Evolutionary conservation across 2,113 vertebrate species (phyloP).

Genomic region (Helogale parvula): DNA sequence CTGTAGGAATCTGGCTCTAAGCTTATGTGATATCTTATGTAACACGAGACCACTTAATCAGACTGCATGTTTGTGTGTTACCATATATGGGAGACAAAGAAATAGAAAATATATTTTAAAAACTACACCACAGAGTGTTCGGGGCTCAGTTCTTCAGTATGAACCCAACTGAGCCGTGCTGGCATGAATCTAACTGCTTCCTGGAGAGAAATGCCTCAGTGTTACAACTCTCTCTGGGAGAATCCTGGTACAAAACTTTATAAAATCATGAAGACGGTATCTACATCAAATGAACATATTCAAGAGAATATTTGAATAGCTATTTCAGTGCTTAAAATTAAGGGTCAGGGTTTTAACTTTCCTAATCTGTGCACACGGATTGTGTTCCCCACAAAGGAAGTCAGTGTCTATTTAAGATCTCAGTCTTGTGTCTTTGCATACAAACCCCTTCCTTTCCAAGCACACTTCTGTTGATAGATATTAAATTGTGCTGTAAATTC

Average conservation of each 20-base stretch:
- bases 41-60: no score
- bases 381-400: background rate
- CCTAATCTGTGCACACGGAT: background rate
- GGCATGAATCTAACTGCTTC: no score
- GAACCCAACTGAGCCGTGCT: no score
- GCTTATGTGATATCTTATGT: no score
- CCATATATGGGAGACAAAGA: no score
- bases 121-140: no score
- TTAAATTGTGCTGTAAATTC: background rate
- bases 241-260: background rate
- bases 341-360: background rate
- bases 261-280: background rate
- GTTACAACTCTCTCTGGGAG: no score
- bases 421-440: background rate
- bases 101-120: no score
- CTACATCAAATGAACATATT: constrained; percentile 14
- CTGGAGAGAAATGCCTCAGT: no score
- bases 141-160: no score
- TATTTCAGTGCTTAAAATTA: background rate
- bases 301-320: constrained; percentile 16
- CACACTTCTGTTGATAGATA: background rate
- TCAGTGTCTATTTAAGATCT: background rate
- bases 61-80: no score
- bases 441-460: background rate
- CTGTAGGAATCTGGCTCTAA: no score